These are phyloP conservation scores for Steinernema khuongi DNA, from an alignment of 1,140 invertebrate genomes.

Conservation along the genomic window DNA sequence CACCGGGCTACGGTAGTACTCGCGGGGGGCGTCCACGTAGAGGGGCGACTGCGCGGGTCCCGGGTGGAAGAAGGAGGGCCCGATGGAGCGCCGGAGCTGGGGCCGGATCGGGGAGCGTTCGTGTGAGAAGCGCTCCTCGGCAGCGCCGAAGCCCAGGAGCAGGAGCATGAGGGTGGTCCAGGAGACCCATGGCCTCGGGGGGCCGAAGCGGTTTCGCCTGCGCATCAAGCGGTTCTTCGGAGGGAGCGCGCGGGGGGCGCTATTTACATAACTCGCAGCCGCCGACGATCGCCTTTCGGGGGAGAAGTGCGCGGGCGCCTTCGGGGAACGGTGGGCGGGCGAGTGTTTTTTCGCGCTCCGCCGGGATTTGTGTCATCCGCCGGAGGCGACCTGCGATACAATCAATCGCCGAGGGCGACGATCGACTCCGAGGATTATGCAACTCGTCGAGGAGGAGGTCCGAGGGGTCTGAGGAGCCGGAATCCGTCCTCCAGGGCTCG, in stretches of 20 bases:
- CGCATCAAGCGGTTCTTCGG: background rate
- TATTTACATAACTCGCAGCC: slow-evolving; percentile 4
- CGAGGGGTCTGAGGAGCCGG: no score
- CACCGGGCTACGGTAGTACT: slow-evolving; percentile 6
- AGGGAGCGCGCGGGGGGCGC: background rate
- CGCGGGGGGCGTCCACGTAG: background rate
- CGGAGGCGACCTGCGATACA: background rate
- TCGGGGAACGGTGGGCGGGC: background rate
- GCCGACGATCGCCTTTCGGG: slow-evolving; percentile 14
- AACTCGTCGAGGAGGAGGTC: background rate
- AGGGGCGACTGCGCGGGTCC: background rate
- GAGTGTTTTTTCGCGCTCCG: slow-evolving; percentile 5
- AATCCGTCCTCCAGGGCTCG: no score
- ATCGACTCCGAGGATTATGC: slow-evolving; percentile 5
- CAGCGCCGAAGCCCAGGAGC: background rate
- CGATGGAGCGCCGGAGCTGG: background rate
- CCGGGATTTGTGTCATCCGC: slow-evolving; percentile 4
- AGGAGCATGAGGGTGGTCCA: background rate
- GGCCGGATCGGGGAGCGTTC: background rate
- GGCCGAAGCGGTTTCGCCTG: background rate
- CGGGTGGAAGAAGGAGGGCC: background rate
- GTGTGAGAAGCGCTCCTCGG: background rate
- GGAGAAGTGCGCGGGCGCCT: background rate
- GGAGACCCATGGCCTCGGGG: no score
- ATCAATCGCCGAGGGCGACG: background rate